These are phyloP conservation scores for Phaedon cochleariae DNA, from an alignment of 2,888 invertebrate species.

Conservation along the genomic window DNA sequence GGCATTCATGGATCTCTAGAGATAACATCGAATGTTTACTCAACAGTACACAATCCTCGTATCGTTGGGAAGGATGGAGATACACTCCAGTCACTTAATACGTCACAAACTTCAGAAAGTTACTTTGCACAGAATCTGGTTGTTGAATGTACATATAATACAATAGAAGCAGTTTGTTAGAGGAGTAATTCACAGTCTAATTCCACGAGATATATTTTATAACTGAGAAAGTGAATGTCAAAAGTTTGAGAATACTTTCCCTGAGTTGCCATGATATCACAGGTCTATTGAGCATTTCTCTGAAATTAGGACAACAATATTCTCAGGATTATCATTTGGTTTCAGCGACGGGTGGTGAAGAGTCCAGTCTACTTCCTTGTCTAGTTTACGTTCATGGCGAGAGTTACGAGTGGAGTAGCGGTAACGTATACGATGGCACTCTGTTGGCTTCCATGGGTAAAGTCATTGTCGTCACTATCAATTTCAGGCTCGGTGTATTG, in stretches of 20 bases:
- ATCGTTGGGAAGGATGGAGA: no score
- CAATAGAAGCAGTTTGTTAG: no score
- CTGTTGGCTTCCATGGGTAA: slow-evolving; percentile 91
- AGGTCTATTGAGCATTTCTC: no score
- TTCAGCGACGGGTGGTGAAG: slow-evolving; percentile 66
- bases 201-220: no score
- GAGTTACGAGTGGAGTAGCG: slow-evolving; percentile 96
- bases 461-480: slow-evolving; percentile 89
- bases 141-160: no score
- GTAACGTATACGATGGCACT: slow-evolving; percentile 97
- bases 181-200: no score
- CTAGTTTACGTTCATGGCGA: slow-evolving; percentile 93
- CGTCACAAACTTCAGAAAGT: not conserved
- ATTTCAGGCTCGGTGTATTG: slow-evolving; percentile 88
- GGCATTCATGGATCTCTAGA: not conserved
- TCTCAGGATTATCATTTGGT: no score
- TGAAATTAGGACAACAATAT: no score
- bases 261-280: no score
- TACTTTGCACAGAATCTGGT: not conserved
- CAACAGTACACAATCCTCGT: no score
- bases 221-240: no score
- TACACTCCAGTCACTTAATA: not conserved
- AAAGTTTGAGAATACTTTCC: no score
- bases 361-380: slow-evolving; percentile 73
- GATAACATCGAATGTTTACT: not conserved